phyloP scores from a whole-genome alignment of 2,113 vertebrate genomes.

The Microcebus murinus region DNA sequence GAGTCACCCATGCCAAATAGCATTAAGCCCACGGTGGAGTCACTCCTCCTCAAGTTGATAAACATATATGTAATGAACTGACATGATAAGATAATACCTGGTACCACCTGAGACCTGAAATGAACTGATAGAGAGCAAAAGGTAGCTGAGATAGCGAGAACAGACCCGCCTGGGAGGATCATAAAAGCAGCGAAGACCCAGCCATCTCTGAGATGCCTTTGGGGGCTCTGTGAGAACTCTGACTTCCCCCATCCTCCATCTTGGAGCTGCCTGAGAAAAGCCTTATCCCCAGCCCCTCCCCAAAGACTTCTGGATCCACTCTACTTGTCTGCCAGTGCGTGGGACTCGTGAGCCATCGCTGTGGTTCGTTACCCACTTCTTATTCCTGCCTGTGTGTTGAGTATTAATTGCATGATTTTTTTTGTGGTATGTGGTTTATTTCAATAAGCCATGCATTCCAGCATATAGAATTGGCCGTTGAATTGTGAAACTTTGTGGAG shows the following conservation, averaged over 20 bases:
- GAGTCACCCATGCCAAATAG: background rate
- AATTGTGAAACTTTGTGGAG: background rate
- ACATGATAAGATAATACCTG: background rate
- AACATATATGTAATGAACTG: background rate
- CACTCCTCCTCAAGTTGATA: background rate
- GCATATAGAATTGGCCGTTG: background rate
- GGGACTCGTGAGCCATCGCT: background rate
- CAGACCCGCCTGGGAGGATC: background rate
- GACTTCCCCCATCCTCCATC: background rate
- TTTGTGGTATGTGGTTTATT: background rate
- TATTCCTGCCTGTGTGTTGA: background rate
- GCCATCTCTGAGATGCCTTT: background rate
- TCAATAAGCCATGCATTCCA: background rate
- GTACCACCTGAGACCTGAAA: background rate
- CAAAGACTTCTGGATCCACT: background rate
- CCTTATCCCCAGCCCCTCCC: background rate
- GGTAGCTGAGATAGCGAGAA: background rate
- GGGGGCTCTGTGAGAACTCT: background rate
- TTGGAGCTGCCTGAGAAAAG: background rate
- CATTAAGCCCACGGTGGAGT: background rate
- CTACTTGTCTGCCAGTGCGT: background rate
- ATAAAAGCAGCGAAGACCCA: background rate
- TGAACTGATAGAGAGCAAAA: background rate
- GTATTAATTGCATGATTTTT: background rate
- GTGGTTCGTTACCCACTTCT: background rate